These are phyloP conservation scores for Onychostoma macrolepis DNA, from an alignment of 2,113 vertebrate species.

Conservation along the genomic window DNA sequence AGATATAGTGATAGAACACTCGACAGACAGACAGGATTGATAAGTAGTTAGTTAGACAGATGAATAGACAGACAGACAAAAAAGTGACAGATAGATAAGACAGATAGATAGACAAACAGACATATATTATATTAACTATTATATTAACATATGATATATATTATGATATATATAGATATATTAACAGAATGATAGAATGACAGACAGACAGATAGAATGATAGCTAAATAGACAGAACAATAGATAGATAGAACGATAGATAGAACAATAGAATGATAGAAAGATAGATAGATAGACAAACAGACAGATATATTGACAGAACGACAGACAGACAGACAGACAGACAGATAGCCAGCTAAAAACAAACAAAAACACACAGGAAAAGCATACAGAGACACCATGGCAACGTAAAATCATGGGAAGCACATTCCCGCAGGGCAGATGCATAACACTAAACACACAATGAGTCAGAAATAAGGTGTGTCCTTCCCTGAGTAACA, in stretches of 20 bases:
- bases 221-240: too few species aligned
- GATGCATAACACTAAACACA: conserved; percentile 25
- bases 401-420: conserved; percentile 41
- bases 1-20: too few species aligned
- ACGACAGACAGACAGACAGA: not conserved
- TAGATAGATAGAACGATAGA: too few species aligned
- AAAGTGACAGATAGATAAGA: too few species aligned
- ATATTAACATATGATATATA: too few species aligned
- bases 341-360: not conserved
- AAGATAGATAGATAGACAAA: not conserved
- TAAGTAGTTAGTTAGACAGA: not conserved
- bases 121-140: too few species aligned
- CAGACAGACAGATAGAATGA: fast-evolving
- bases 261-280: not conserved
- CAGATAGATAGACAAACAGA: too few species aligned
- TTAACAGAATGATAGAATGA: not conserved
- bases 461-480: conserved; percentile 51
- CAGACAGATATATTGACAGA: not conserved
- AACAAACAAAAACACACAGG: too few species aligned
- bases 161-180: too few species aligned
- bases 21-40: not conserved
- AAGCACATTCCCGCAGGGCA: conserved; percentile 37
- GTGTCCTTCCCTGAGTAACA: conserved; percentile 43
- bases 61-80: not conserved
- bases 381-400: conserved; percentile 15